Evolutionary conservation across 30 jellyfish, hydroid and myxozoan genomes (phyloP), one percentile per base, ranked within the genome.

Genomic region (Aurelia sp.): DNA sequence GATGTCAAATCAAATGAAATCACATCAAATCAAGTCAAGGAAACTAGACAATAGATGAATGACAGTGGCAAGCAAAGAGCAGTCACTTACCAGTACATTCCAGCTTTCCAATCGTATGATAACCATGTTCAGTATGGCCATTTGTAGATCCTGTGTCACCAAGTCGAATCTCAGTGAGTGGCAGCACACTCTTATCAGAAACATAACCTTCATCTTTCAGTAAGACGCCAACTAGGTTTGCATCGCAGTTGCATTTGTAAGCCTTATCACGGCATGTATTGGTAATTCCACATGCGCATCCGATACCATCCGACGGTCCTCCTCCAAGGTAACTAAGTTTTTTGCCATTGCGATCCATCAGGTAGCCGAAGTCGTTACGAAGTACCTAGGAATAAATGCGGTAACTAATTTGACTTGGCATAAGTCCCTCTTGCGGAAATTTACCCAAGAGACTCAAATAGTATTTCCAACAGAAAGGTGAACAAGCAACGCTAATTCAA

Each of bases 241-340:
- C 68, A 50, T 86, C 95, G 27, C 95, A 86, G 57, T 86, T 86
- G 89, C 95, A 86, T 33, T 7, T 27, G n/a, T 21, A 11, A 6
- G 66, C 20, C 20, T 37, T n/a, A 22, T 33, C 12, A 19, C 48
- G 52, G 78, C 96, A 87, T 13, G 96, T 68, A 4, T 33, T 27
- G 8, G 84, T 70, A 17, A 68, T 62, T 40, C 90, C 96, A 70
- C 96, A 87, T 16, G 88, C 87, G 50, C 96, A 87, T 3, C 96
- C 96, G 55, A 41, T 17, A 13, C 90, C 87, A 22, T 40, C 20
- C 1, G 86, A 19, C 3, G 90, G 82, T 6, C 88, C 96, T 9
- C 93, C 93, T 13, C 96, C 96, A 11, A 62, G 17, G 65, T 66
- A 78, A 16, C 58, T 17, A 3, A 50, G 62, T 8, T 20, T 41